A percentile compares a stretch with the other conserved stretches of the same genome.
phyloP scores from a whole-genome alignment of 1,140 invertebrate genomes.

The Drosophila auraria region DNA sequence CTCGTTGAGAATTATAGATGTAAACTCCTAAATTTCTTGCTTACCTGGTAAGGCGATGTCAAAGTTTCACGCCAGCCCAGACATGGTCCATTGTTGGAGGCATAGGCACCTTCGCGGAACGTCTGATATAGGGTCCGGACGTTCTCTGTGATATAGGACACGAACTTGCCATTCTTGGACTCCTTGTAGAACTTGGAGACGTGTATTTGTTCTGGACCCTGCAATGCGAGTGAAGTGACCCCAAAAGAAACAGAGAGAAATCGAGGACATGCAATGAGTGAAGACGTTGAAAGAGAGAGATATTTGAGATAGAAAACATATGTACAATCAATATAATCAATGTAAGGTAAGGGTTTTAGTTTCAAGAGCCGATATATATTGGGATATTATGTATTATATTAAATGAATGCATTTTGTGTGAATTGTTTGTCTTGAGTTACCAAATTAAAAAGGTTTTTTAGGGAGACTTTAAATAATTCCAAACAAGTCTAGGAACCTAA shows the following conservation, averaged over 20 bases:
- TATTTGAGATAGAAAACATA: conserved; percentile 22
- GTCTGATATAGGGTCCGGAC: conserved; percentile 95
- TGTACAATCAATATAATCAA: conserved; percentile 12
- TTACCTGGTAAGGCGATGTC: conserved; percentile 85
- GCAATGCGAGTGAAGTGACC: conserved; percentile 82
- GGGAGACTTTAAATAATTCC: background rate
- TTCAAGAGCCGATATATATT: background rate
- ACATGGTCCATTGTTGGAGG: conserved; percentile 97
- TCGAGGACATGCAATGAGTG: conserved; percentile 76
- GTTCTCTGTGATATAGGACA: conserved; percentile 94
- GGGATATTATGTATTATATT: background rate
- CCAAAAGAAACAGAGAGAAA: conserved; percentile 61
- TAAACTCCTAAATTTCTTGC: background rate
- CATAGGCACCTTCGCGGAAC: conserved; percentile 95
- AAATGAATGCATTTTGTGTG: background rate
- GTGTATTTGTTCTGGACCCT: conserved; percentile 95
- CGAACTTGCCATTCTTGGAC: conserved; percentile 94
- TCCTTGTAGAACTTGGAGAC: conserved; percentile 97
- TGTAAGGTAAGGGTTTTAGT: background rate
- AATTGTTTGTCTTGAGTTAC: conserved; percentile 22
- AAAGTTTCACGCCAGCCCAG: conserved; percentile 95
- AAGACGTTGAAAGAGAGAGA: conserved; percentile 37
- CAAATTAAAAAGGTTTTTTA: background rate
- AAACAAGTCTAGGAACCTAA: background rate
- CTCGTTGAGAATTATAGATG: no score